Evolutionary conservation across 2,888 invertebrate species (phyloP).

Genomic region (Leucophenga montana): DNA sequence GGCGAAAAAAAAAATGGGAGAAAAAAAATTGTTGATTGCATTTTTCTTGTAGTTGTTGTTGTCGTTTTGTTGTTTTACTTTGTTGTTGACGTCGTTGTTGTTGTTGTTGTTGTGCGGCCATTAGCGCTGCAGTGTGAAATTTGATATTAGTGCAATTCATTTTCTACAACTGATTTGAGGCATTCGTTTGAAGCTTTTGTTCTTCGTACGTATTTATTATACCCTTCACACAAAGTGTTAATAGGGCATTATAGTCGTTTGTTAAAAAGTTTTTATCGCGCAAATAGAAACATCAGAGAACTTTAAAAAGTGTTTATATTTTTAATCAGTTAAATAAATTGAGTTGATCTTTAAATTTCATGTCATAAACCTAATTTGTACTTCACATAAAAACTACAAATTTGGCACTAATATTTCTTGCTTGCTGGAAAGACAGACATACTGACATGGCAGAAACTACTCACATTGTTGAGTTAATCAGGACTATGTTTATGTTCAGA

Average conservation of each 20-base stretch:
- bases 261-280: no score
- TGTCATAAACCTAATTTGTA: no score
- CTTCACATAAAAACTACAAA: no score
- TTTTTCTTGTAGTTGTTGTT: conserved; percentile 44
- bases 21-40: conserved; percentile 57
- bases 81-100: conserved; percentile 56
- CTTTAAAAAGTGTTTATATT: no score
- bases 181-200: conserved; percentile 37
- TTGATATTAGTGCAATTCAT: conserved; percentile 68
- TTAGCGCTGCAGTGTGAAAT: conserved; percentile 67
- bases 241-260: neutral
- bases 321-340: no score
- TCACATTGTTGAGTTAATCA: no score
- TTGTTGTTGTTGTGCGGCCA: conserved; percentile 53
- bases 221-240: neutral
- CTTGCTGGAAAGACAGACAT: no score
- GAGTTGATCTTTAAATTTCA: no score
- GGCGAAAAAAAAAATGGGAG: conserved; percentile 37
- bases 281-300: no score
- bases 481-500: no score
- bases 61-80: conserved; percentile 35
- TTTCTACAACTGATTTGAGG: conserved; percentile 61
- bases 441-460: no score
- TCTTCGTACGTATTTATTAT: conserved; percentile 33
- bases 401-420: no score